Base-by-base conservation (phyloP, 1,140 invertebrate genomes). In the Pseudobourletiella spinata region DNA sequence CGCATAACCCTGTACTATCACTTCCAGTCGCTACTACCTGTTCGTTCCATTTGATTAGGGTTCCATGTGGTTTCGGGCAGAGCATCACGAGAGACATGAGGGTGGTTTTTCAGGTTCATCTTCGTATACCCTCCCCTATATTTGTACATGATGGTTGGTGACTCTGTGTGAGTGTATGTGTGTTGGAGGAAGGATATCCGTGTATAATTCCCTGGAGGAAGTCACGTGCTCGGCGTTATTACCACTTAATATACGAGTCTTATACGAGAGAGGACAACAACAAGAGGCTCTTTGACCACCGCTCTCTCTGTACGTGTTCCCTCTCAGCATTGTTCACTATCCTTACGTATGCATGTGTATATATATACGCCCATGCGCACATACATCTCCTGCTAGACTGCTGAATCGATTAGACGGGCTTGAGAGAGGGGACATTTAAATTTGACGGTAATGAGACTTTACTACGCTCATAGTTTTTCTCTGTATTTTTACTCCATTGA, bases 391-490 rank as follows among this genome's bases (percentile, higher is more conserved):
- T n/a, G n/a, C n/a, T n/a, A n/a, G n/a, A 48, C 44, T 48, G 44
- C 14, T 51, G 48, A 51, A 51, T 51, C 48, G 48, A 51, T 51
- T 51, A 51, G 48, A 26, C 48, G 24, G 48, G 28, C 14, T 3
- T 6, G 24, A 51, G n/a, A 8, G 28, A 51, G 24, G 24, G 48
- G 48, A 51, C 48, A 51, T 51, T 51, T 51, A 51, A 51, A 24
- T 51, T 51, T 51, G 48, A 51, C 48, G 28, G 48, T 51, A 51
- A 51, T 51, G 48, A 51, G 48, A 51, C 48, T 51, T 39, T 22
- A 51, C 14, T 26, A 51, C 22, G 48, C 8, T 39, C n/a, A n/a
- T n/a, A n/a, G n/a, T n/a, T n/a, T n/a, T n/a, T n/a, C n/a, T n/a
- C n/a, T n/a, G n/a, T n/a, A n/a, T n/a, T n/a, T n/a, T n/a, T n/a